Percentiles rank a stretch among this genome's conserved stretches.
phyloP scores from a whole-genome alignment of 2,113 vertebrate genomes.

The Coturnix japonica region DNA sequence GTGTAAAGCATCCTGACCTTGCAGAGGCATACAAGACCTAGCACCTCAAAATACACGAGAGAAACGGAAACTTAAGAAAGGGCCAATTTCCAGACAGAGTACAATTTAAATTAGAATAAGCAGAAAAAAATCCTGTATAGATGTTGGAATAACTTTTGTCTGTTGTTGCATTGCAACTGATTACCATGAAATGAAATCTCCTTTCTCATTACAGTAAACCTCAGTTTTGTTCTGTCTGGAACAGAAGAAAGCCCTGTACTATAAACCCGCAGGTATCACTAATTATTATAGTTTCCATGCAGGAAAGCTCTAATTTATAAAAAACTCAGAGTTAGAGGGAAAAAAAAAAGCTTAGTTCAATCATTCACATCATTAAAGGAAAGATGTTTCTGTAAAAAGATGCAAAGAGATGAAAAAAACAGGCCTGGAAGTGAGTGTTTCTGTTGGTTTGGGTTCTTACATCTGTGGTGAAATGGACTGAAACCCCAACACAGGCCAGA shows the following conservation, averaged over 20 bases:
- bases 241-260: not conserved
- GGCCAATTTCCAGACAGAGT: not conserved
- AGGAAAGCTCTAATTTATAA: not conserved
- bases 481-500: not conserved
- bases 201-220: not conserved
- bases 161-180: conserved; percentile 23
- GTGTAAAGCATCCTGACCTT: not conserved
- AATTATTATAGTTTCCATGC: conserved; percentile 29
- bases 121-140: not conserved
- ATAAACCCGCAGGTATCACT: conserved; percentile 4
- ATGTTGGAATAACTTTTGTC: not conserved
- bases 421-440: not conserved
- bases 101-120: not conserved
- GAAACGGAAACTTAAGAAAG: not conserved
- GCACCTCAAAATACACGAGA: not conserved
- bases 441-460: not conserved
- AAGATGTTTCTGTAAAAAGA: conserved; percentile 15
- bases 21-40: not conserved
- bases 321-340: not conserved
- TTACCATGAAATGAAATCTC: conserved; percentile 21
- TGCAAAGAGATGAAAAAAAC: not conserved
- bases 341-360: conserved; percentile 3
- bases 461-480: not conserved
- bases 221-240: not conserved
- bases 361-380: conserved; percentile 22